Evolutionary conservation across 92 coral and sea anemone species (phyloP), one percentile per base, ranked within the genome.

Genomic region (Porites evermanni): DNA sequence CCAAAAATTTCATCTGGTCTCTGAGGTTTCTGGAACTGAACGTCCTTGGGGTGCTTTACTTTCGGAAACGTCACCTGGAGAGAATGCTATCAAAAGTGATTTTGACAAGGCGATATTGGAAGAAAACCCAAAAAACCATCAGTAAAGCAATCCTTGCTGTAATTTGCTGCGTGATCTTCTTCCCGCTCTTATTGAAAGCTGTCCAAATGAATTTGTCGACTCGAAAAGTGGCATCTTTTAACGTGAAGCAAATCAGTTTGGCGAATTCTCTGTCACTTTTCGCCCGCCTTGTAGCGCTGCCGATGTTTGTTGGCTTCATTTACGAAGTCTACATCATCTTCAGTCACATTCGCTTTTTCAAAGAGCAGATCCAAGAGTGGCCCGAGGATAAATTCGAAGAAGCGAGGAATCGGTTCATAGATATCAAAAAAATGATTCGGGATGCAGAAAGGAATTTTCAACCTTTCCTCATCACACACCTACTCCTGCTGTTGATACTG

Each of bases 341-440:
- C 80, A 79, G 77, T 60, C 87, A 92, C 67, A 72, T 90, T 14
- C 84, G 87, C 38, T 61, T 75, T 14, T 92, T 68, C 72, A 91
- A 94, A 32, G 71, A 76, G 14, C 75, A 90, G 12, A 78, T 94
- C 50, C 86, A 89, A 60, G 64, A 60, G 21, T 94, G 95, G 95
- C 90, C 88, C 0, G 63, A 16, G 17, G 74, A 44, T 4, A 64
- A 32, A 53, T 64, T 72, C 12, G 77, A 68, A 53, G 18, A 74
- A n/a, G 93, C 92, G 2, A 69, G 98, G 53, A 84, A 92, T 72
- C 79, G 86, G 53, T 89, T 94, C 65, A 72, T 89, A 44, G 92
- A 94, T 69, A 87, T 94, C 71, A 56, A 17, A 21, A 1, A 0
- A 0, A 67, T 79, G 81, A 87, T 89, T 50, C 86, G 80, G 19